Evolutionary conservation across 2,888 invertebrate genomes (phyloP).

Genomic region (Nudaria mundana): DNA sequence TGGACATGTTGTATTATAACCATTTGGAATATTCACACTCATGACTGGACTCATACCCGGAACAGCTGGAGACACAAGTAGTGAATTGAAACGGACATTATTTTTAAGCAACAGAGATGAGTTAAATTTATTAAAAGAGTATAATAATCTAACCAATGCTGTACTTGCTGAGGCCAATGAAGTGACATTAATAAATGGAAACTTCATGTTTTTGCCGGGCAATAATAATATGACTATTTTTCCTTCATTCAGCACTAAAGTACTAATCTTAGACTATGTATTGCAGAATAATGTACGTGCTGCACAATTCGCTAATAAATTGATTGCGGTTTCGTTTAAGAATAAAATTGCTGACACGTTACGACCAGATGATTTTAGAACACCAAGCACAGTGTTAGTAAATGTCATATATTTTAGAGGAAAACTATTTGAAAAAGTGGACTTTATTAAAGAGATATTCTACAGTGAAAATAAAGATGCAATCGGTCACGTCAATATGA

Average conservation of each 20-base stretch:
- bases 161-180: constrained; percentile 52
- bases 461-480: constrained; percentile 77
- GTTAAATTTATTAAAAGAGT: constrained; percentile 48
- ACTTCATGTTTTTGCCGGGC: constrained; percentile 67
- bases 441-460: constrained; percentile 79
- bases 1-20: constrained; percentile 69
- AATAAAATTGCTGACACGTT: constrained; percentile 60
- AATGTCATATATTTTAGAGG: constrained; percentile 88
- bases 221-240: constrained; percentile 51
- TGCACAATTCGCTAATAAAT: too few relatives aligned
- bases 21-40: constrained; percentile 73
- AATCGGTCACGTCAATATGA: constrained; percentile 85
- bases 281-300: too few relatives aligned
- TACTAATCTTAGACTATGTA: too few relatives aligned
- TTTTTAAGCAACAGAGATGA: constrained; percentile 48
- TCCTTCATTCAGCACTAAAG: constrained; percentile 39
- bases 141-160: constrained; percentile 45
- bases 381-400: constrained; percentile 83
- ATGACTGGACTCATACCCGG: constrained; percentile 68
- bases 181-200: constrained; percentile 56
- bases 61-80: constrained; percentile 55
- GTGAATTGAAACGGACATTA: constrained; percentile 54
- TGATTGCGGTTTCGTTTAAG: constrained; percentile 32
- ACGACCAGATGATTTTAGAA: constrained; percentile 71
- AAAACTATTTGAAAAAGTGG: constrained; percentile 82